phyloP scores from a whole-genome alignment of 2,888 invertebrate genomes.

The Pollenia griseotomentosa region DNA sequence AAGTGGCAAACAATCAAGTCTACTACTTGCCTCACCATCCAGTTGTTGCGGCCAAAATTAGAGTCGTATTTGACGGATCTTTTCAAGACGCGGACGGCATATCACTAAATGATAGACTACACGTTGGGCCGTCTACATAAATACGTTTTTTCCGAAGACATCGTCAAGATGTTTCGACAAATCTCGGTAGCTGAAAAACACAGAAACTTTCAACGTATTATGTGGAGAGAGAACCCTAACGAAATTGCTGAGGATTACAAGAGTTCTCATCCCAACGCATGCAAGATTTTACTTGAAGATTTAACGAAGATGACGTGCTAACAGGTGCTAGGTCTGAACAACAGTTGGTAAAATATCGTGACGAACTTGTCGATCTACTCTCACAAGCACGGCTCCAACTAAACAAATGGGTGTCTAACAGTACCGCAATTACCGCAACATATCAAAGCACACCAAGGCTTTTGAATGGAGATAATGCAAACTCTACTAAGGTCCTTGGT shows the following conservation, averaged over 20 bases:
- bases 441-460: background rate
- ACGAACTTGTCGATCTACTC: conserved; percentile 58
- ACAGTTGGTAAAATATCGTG: conserved; percentile 32
- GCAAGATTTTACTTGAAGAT: conserved; percentile 59
- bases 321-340: too few relatives aligned
- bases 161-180: conserved; percentile 71
- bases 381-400: conserved; percentile 19
- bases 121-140: conserved; percentile 43
- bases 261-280: conserved; percentile 55
- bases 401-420: conserved; percentile 48
- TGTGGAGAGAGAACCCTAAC: conserved; percentile 59
- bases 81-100: conserved; percentile 15
- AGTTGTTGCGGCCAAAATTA: conserved; percentile 47
- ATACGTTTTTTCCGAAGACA: conserved; percentile 60
- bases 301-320: too few relatives aligned
- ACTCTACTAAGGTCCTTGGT: conserved; percentile 41
- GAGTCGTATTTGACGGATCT: conserved; percentile 65
- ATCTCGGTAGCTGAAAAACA: conserved; percentile 66
- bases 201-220: conserved; percentile 68
- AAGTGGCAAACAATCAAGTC: conserved; percentile 4
- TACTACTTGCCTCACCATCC: conserved; percentile 61
- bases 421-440: background rate
- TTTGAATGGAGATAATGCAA: background rate
- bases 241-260: background rate
- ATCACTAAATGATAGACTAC: conserved; percentile 25